Evolutionary conservation across 2,797 vertebrate genomes (phyloP).

Genomic region (Halcyon badia): DNA sequence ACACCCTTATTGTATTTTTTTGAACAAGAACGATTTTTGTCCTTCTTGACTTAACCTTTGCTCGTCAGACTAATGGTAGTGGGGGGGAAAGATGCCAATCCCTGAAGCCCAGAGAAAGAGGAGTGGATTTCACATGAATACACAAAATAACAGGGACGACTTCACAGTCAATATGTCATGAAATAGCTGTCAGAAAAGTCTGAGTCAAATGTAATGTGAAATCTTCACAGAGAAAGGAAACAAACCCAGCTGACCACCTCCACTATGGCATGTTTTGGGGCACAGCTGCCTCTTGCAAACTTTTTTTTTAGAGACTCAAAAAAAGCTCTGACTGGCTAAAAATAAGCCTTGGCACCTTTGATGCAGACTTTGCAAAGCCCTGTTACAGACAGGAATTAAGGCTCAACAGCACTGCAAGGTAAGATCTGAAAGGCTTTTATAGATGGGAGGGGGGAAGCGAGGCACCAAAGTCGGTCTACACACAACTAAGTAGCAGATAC

Average conservation of each 20-base stretch:
- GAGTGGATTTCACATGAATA: slow-evolving; percentile 21
- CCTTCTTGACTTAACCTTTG: slow-evolving; percentile 43
- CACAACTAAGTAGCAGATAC: not conserved
- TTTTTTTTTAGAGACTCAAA: not conserved
- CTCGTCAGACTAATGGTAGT: slow-evolving; percentile 10
- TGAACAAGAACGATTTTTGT: slow-evolving; percentile 21
- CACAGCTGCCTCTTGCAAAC: not conserved
- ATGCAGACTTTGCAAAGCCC: not conserved
- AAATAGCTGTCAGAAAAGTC: slow-evolving; percentile 13
- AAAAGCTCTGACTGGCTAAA: not conserved
- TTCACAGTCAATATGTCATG: not conserved
- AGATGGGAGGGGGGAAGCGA: not conserved
- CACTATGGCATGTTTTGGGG: not conserved
- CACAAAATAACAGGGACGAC: slow-evolving; percentile 5
- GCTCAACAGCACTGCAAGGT: not conserved
- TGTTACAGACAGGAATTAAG: not conserved
- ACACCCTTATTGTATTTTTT: not conserved
- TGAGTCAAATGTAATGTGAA: slow-evolving; percentile 14
- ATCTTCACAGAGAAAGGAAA: not conserved
- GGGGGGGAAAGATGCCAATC: not conserved
- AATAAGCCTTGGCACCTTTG: not conserved
- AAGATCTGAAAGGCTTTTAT: not conserved
- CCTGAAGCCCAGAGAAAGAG: not conserved
- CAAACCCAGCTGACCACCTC: not conserved
- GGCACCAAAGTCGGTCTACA: not conserved